Conservation (phyloP, 1,140 invertebrate species). For the Pygmarrhopalites habei region DNA sequence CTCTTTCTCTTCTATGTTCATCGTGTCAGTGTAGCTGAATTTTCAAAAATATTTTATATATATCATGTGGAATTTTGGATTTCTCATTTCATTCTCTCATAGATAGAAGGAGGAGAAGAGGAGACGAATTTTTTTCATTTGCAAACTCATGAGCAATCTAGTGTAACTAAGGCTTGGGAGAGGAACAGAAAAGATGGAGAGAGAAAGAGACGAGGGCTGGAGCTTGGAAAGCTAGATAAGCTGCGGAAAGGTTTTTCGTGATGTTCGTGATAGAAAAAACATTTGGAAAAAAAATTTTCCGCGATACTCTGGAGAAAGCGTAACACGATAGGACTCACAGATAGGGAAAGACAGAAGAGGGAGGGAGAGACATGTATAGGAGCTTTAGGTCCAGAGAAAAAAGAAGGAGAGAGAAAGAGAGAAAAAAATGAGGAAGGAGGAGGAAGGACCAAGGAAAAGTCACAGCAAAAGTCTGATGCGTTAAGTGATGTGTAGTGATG, state of each 20-base stretch:
- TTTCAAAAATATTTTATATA: too few species aligned
- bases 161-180: neutral
- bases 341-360: neutral
- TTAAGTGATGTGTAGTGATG: constrained; percentile 25
- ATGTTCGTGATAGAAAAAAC: neutral
- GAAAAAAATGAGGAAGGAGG: neutral
- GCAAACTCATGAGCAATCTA: neutral
- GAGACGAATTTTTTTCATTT: too few species aligned
- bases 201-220: neutral
- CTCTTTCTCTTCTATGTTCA: too few species aligned
- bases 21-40: too few species aligned
- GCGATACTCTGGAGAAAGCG: constrained; percentile 2
- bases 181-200: neutral
- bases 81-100: too few species aligned
- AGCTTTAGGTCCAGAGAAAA: too few species aligned
- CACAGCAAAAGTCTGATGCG: constrained; percentile 11
- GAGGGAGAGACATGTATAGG: neutral
- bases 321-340: constrained; percentile 9
- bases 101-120: too few species aligned
- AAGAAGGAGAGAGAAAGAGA: neutral
- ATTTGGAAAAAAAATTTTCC: neutral
- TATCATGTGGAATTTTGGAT: too few species aligned
- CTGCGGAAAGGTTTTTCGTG: neutral
- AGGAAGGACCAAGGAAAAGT: too few species aligned
- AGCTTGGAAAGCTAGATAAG: neutral